These are phyloP conservation scores for Peromyscus maniculatus DNA, from an alignment of 2,113 vertebrate genomes.

Conservation along the genomic window DNA sequence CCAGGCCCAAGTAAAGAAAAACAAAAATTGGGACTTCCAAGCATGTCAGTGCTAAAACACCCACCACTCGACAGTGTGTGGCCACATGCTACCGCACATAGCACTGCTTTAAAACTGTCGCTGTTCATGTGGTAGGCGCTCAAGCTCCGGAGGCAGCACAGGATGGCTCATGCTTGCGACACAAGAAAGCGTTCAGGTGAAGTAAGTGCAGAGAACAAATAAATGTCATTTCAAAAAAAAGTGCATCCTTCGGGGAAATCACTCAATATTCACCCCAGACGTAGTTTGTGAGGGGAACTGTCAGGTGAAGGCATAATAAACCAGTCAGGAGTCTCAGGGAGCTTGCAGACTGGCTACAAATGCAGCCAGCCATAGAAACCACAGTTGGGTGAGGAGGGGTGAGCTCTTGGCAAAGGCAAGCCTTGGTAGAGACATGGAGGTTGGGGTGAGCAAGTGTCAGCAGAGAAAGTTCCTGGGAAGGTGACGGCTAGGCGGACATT, in stretches of 20 bases:
- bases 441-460: background rate
- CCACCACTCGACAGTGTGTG: accelerated
- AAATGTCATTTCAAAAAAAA: background rate
- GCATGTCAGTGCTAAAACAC: background rate
- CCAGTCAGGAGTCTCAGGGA: background rate
- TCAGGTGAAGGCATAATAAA: background rate
- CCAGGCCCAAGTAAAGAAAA: background rate
- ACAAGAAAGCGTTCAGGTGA: background rate
- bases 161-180: accelerated
- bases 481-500: background rate
- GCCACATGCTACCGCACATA: background rate
- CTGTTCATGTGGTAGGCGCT: accelerated
- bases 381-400: accelerated
- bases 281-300: background rate
- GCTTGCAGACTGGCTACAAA: background rate
- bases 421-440: background rate
- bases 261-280: background rate
- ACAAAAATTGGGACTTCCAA: too few relatives aligned
- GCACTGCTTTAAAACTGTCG: background rate
- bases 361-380: background rate
- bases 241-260: background rate
- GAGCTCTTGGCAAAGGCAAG: background rate
- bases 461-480: background rate
- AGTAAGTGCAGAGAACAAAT: background rate
- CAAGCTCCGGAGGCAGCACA: accelerated